These are phyloP conservation scores for Orthonevra nobilis DNA, from an alignment of 2,888 invertebrate genomes.

Conservation along the genomic window DNA sequence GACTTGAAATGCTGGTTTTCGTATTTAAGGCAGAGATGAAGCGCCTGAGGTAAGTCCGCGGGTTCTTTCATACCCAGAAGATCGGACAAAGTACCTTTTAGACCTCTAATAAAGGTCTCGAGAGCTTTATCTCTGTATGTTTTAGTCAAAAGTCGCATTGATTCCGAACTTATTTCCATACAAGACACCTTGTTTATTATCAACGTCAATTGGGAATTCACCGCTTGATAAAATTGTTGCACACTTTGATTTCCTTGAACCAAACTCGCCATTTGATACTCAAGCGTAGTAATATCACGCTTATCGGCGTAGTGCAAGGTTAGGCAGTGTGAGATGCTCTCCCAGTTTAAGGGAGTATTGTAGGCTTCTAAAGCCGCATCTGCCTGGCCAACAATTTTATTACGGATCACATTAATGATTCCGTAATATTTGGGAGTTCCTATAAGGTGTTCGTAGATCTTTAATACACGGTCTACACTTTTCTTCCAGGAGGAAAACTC, in stretches of 20 bases:
- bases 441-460: slow-evolving; percentile 7
- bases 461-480: slow-evolving; percentile 14
- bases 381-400: slow-evolving; percentile 30
- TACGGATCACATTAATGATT: slow-evolving; percentile 25
- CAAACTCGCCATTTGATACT: slow-evolving; percentile 33
- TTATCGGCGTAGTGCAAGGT: slow-evolving; percentile 38
- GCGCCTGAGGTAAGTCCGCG: slow-evolving; percentile 11
- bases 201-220: slow-evolving; percentile 23
- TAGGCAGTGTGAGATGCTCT: slow-evolving; percentile 31
- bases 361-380: slow-evolving; percentile 22
- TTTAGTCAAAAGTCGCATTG: slow-evolving; percentile 1
- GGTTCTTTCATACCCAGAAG: slow-evolving; percentile 35
- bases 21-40: slow-evolving; percentile 16
- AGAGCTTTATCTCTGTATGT: slow-evolving; percentile 26
- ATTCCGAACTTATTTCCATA: slow-evolving; percentile 20
- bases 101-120: slow-evolving; percentile 34
- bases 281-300: slow-evolving; percentile 24
- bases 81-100: slow-evolving; percentile 16
- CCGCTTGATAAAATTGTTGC: slow-evolving; percentile 14
- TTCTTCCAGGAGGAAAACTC: slow-evolving; percentile 45
- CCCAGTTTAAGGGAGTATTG: slow-evolving; percentile 28
- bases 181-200: slow-evolving; percentile 34
- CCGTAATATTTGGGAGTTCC: slow-evolving; percentile 26
- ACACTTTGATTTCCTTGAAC: slow-evolving; percentile 10
- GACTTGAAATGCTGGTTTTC: too few relatives aligned